Evolutionary conservation across 2,797 vertebrate genomes (phyloP).

Genomic region (Distichodus sexfasciatus): DNA sequence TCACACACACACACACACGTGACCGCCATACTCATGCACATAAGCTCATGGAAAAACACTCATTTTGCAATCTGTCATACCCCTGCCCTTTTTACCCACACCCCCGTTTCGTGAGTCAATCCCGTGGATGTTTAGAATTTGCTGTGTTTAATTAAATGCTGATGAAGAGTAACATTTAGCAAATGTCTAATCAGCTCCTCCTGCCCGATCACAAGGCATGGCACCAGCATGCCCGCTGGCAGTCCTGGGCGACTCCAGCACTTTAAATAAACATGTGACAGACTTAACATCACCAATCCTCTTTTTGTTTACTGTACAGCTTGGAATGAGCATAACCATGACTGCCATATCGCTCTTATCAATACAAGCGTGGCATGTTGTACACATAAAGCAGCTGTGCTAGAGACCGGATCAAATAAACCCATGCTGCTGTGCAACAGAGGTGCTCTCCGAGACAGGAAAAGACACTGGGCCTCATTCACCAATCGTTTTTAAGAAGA

Average conservation of each 20-base stretch:
- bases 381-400: conserved; percentile 16
- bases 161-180: neutral
- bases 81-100: neutral
- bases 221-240: neutral
- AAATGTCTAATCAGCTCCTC: neutral
- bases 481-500: no score
- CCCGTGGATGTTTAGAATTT: neutral
- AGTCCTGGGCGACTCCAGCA: neutral
- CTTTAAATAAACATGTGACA: conserved; percentile 4
- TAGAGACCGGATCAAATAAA: conserved; percentile 21
- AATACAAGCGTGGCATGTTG: conserved; percentile 18
- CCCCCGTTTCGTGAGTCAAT: neutral
- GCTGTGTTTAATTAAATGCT: neutral
- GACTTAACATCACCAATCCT: neutral
- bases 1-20: neutral
- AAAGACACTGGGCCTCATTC: no score
- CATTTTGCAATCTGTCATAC: neutral
- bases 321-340: neutral
- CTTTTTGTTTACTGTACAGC: conserved; percentile 8
- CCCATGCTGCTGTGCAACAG: neutral
- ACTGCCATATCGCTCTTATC: conserved; percentile 8
- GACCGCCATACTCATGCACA: neutral
- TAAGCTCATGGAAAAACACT: neutral
- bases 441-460: no score
- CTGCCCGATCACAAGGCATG: neutral